Conservation (phyloP, 2,113 vertebrate species). For the Myrmophylax atrothorax region DNA sequence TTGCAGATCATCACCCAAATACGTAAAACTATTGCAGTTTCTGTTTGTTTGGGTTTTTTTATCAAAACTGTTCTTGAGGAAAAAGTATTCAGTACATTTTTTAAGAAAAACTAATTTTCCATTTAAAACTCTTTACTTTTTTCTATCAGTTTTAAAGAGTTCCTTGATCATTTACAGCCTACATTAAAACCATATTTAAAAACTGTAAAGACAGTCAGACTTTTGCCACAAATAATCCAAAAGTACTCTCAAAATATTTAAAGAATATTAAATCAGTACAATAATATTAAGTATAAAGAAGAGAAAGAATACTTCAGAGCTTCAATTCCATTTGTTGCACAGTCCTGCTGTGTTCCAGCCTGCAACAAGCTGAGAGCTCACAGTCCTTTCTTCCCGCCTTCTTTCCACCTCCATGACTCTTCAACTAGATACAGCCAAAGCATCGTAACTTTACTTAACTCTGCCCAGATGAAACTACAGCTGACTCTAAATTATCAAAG, state of each 20-base stretch:
- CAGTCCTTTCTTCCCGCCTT: background rate
- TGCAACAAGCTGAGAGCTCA: background rate
- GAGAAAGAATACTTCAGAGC: background rate
- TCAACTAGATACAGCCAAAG: background rate
- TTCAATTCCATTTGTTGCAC: background rate
- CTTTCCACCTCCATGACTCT: background rate
- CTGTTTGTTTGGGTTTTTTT: background rate
- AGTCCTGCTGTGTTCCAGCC: background rate
- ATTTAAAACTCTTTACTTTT: background rate
- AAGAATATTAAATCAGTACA: background rate
- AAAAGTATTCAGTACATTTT: background rate
- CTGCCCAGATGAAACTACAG: background rate
- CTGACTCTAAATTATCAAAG: background rate
- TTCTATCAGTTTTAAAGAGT: background rate
- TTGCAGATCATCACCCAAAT: background rate
- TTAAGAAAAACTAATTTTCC: background rate
- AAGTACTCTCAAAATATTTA: background rate
- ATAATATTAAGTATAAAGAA: background rate
- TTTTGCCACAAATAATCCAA: background rate
- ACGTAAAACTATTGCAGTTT: background rate
- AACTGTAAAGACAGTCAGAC: background rate
- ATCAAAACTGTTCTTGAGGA: background rate
- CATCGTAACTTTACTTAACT: background rate
- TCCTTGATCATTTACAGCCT: background rate
- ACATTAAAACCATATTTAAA: background rate